Evolutionary conservation across 1,140 invertebrate species (phyloP).

Genomic region (Mizuhopecten yessoensis): DNA sequence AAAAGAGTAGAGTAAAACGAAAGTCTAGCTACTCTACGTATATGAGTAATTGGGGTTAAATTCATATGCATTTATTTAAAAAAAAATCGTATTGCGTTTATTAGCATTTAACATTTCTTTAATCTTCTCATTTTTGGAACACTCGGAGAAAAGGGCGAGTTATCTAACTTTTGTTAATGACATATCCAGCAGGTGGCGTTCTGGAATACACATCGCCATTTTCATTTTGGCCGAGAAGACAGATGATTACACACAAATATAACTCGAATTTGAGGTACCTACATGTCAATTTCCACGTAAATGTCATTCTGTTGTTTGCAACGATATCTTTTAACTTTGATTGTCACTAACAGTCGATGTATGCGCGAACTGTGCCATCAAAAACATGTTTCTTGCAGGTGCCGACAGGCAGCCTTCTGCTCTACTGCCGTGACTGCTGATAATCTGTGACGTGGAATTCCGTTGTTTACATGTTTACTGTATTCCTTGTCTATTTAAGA

Average conservation of each 20-base stretch:
- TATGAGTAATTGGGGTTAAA: no score
- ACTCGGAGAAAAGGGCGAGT: not conserved
- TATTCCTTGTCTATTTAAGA: not conserved
- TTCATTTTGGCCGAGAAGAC: not conserved
- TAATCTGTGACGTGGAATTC: not conserved
- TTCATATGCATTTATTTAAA: no score
- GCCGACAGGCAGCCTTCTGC: not conserved
- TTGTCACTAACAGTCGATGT: not conserved
- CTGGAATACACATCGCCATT: not conserved
- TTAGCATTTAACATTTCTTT: no score
- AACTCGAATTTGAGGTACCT: constrained; percentile 14
- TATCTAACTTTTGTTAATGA: not conserved
- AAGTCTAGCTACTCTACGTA: no score
- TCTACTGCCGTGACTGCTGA: no score
- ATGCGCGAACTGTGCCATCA: not conserved
- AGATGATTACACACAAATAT: not conserved
- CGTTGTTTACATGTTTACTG: not conserved
- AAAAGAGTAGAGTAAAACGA: no score
- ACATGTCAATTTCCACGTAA: not conserved
- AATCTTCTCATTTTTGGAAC: no score
- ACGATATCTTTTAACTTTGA: not conserved
- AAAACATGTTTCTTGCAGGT: not conserved
- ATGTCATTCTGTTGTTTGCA: not conserved
- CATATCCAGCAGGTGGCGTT: constrained; percentile 3
- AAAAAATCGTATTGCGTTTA: no score